Evolutionary conservation across 2,888 invertebrate species (phyloP).

Genomic region (Drosophila anomalipes): DNA sequence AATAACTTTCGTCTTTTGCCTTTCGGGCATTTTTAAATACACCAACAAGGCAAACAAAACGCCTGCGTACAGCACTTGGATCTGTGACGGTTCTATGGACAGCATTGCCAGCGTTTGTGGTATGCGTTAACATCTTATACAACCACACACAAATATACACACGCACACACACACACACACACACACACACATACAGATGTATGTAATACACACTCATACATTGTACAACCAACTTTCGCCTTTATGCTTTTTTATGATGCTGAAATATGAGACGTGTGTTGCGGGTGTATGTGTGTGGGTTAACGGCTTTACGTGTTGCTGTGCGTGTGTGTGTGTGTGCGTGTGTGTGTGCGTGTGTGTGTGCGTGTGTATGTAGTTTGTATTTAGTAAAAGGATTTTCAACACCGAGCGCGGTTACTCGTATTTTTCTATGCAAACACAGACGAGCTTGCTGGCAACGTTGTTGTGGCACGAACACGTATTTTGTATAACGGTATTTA

Average conservation of each 20-base stretch:
- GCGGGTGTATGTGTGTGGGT: conserved; percentile 29
- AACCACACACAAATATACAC: not conserved
- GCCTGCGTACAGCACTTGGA: conserved; percentile 36
- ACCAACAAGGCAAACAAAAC: conserved; percentile 28
- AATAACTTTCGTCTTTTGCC: conserved; percentile 50
- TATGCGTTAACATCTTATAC: conserved; percentile 35
- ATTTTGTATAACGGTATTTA: conserved; percentile 74
- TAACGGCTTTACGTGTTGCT: conserved; percentile 49
- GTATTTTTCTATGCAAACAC: conserved; percentile 66
- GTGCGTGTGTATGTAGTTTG: conserved; percentile 55
- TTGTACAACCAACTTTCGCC: conserved; percentile 35
- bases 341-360: conserved; percentile 6
- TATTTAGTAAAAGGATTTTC: conserved; percentile 73
- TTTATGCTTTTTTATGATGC: conserved; percentile 63
- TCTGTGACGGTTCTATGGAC: conserved; percentile 18
- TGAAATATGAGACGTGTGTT: conserved; percentile 65
- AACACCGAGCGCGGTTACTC: conserved; percentile 46
- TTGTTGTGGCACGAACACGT: conserved; percentile 59
- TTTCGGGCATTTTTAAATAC: conserved; percentile 72
- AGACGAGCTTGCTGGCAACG: conserved; percentile 35
- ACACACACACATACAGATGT: not conserved
- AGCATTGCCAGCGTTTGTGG: conserved; percentile 7
- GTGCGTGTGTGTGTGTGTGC: conserved; percentile 6
- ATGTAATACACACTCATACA: not conserved
- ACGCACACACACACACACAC: not conserved